A percentile compares a stretch with the other conserved stretches of the same genome.
These are phyloP conservation scores for Drosophila aff. DNA, from an alignment of 1,140 invertebrate genomes.

Conservation along the genomic window DNA sequence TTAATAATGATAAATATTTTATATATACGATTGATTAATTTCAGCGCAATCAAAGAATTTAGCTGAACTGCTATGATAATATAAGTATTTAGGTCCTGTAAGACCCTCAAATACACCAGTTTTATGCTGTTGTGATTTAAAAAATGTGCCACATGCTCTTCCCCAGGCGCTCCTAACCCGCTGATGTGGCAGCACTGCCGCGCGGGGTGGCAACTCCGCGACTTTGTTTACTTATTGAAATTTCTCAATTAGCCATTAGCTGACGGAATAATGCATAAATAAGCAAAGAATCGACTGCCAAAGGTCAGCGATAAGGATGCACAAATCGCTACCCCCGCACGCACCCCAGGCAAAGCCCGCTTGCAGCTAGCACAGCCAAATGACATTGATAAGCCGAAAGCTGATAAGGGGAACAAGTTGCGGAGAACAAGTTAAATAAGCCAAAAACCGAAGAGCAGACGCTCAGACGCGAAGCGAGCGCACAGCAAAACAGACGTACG, in stretches of 20 bases:
- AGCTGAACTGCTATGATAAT: too few species aligned
- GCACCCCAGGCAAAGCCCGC: not conserved
- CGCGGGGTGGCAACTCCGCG: not conserved
- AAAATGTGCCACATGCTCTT: too few species aligned
- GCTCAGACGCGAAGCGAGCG: conserved; percentile 63
- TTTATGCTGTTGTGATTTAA: too few species aligned
- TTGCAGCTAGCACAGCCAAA: conserved; percentile 14
- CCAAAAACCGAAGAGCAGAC: conserved; percentile 28
- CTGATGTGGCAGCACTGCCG: conserved; percentile 1
- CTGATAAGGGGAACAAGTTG: conserved; percentile 45
- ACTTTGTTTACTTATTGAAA: conserved; percentile 38
- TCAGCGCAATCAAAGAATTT: too few species aligned
- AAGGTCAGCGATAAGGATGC: conserved; percentile 17
- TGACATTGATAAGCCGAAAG: conserved; percentile 18
- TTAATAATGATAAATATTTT: not conserved
- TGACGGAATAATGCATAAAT: conserved; percentile 8
- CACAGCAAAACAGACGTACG: conserved; percentile 73
- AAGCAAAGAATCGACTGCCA: not conserved
- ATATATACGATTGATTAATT: not conserved
- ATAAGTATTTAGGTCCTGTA: too few species aligned
- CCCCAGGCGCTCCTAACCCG: not conserved
- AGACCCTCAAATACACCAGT: too few species aligned
- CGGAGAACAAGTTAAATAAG: conserved; percentile 60
- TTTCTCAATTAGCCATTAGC: not conserved
- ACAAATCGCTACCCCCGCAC: conserved; percentile 1